Evolutionary conservation across 2,888 invertebrate species (phyloP).

Genomic region (Melinopterus prodromus): DNA sequence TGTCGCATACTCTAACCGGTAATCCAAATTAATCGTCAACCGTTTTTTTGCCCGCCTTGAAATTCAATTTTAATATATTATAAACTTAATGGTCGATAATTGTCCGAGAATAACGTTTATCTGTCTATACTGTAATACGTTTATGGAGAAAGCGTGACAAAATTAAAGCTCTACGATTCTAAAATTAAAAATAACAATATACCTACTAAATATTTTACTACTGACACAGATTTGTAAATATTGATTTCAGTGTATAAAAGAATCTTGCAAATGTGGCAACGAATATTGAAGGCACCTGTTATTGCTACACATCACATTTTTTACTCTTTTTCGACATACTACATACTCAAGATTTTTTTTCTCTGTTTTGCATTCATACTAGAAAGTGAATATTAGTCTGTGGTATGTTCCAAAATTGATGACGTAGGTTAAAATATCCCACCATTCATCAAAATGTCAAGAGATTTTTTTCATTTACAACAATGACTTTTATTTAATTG

Average conservation of each 20-base stretch:
- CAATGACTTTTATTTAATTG: too few relatives aligned
- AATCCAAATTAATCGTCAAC: neutral
- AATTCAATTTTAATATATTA: conserved; percentile 4
- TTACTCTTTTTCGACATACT: too few relatives aligned
- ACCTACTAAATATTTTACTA: neutral
- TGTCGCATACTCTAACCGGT: neutral
- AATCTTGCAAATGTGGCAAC: neutral
- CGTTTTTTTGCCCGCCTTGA: neutral
- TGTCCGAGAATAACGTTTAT: neutral
- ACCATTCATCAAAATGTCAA: too few relatives aligned
- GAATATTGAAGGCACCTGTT: too few relatives aligned
- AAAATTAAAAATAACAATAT: neutral
- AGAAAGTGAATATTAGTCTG: too few relatives aligned
- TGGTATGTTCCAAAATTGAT: too few relatives aligned
- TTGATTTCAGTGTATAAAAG: neutral
- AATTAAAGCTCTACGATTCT: neutral
- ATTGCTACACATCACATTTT: too few relatives aligned
- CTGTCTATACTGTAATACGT: neutral
- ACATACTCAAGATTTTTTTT: too few relatives aligned
- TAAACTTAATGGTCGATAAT: conserved; percentile 4
- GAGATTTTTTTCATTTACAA: too few relatives aligned
- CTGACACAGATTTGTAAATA: neutral
- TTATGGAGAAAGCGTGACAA: neutral
- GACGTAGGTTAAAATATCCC: too few relatives aligned
- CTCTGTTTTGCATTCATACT: too few relatives aligned